Base-by-base conservation (phyloP, 2,797 vertebrate genomes). In the Petrocephalus sullivani region DNA sequence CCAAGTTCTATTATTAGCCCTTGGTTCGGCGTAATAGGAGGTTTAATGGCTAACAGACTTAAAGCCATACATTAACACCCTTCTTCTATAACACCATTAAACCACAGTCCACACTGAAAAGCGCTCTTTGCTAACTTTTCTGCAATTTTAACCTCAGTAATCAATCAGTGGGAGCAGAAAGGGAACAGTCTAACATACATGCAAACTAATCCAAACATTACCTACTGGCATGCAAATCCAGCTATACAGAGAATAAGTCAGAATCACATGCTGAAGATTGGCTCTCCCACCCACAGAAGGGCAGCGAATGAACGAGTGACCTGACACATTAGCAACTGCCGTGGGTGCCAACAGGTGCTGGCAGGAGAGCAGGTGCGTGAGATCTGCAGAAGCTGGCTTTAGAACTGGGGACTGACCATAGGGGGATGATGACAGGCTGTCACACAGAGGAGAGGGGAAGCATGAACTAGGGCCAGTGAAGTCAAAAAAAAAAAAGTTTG, bases 1-100 rank as follows among this genome's bases (percentile, higher is more conserved):
- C 54, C 83, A 64, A 85, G 54, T 88, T 88, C 92, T 92, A 93
- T 91, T 91, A 90, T 90, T 93, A 93, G 91, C 85, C 58, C 83
- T 89, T 51, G 75, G 85, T 86, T 85, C 75, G 87, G 88, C 87
- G 89, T 89, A 91, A 91, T 90, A 90, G 87, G 85, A 71, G 90
- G 87, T 89, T 90, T 87, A 90, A 90, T 60, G 90, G 90, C 41
- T 37, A 60, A 46, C 21, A 86, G 75, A 87, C 67, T 85, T 54
- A 88, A 84, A 87, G 82, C 88, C 86, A 58, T 21, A 46, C 88
- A 60, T 84, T 71, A 41, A 88, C 54, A 54, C 89, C 87, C 51
- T 57, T 41, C 33, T 57, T 23, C 67, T n/a, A 37, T 10, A 54
- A 67, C 82, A 51, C 64, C 41, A n/a, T 58, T 60, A 58, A 58